Conservation (phyloP, 2,888 invertebrate species). For the Machimus rusticus region DNA sequence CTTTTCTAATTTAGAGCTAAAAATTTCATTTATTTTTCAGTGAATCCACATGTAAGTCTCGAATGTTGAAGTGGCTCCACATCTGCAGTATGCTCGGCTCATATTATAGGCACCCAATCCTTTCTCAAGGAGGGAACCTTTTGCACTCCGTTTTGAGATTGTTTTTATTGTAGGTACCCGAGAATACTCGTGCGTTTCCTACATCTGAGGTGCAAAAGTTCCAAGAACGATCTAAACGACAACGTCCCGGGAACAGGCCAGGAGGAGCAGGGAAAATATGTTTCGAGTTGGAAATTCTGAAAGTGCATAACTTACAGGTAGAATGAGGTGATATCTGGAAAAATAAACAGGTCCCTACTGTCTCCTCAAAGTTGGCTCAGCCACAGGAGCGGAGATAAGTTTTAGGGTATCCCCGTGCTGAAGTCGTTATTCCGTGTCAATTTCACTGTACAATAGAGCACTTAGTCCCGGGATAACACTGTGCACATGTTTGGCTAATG, state of each 20-base stretch:
- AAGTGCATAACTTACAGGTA: slow-evolving; percentile 13
- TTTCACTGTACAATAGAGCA: slow-evolving; percentile 26
- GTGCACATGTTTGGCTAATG: slow-evolving; percentile 35
- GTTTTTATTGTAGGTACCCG: slow-evolving; percentile 5
- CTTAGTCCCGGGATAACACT: slow-evolving; percentile 30
- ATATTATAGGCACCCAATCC: not conserved
- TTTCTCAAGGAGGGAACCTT: not conserved
- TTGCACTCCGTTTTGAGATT: not conserved
- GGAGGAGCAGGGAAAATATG: not conserved
- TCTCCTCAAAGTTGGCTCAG: not conserved
- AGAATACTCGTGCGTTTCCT: slow-evolving; percentile 29
- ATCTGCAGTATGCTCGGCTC: slow-evolving; percentile 2
- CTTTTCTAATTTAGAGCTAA: slow-evolving; percentile 38
- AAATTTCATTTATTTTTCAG: slow-evolving; percentile 20
- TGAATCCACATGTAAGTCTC: not conserved
- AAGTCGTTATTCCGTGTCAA: slow-evolving; percentile 34
- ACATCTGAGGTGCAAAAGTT: not conserved
- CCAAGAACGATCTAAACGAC: not conserved
- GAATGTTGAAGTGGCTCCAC: not conserved
- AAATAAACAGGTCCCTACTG: not conserved
- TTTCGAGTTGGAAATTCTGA: not conserved
- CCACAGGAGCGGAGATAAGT: not conserved
- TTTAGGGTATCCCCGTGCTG: slow-evolving; percentile 13
- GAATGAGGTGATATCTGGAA: not conserved
- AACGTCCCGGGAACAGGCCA: not conserved